Base-by-base conservation (phyloP, 2,113 vertebrate species). In the Lagopus muta region DNA sequence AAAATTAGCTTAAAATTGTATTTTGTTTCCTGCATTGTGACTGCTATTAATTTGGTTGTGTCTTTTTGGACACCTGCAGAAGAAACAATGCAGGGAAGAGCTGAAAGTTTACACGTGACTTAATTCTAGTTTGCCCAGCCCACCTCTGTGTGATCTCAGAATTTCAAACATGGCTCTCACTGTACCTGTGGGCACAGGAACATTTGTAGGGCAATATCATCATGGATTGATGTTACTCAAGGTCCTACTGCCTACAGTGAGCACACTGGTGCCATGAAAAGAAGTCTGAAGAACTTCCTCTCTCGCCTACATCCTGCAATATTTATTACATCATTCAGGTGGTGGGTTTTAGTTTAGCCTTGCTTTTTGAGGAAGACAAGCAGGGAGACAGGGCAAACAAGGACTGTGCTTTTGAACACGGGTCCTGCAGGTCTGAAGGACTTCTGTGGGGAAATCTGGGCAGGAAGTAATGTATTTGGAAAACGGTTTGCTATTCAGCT, bases 401-500 rank as follows among this genome's bases (percentile, higher is more conserved):
- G 1, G 1, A 36, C 25, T 43, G 57, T 32, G 54, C 54, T 19
- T 57, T 57, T 32, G 54, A 57, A 32, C 17, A 64, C 15, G 32
- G 18, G 5, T 8, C 79, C 47, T 61, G 38, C 42, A 83, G 32
- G 20, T 84, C 64, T 67, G 52, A 38, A 75, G 32, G 57, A 36
- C 32, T 90, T 75, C 50, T 82, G 8, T 42, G 25, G 81, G 61
- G 50, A 95, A 95, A 64, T 74, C 38, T 83, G 47, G 61, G 47
- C 73, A 95, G 96, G 93, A 96, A 96, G 86, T 6, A 64, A 78
- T 11, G 65, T 74, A 64, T 90, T 93, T 74, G 43, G 47, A 36
- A 90, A 75, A 43, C 16, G 72, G 76, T 90, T 96, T 96, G 92
- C 96, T 95, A 88, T 83, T 92, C 93, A 94, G 86, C 92, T 96